Conservation (phyloP, 1,140 invertebrate species). For the Orchesella cincta region DNA sequence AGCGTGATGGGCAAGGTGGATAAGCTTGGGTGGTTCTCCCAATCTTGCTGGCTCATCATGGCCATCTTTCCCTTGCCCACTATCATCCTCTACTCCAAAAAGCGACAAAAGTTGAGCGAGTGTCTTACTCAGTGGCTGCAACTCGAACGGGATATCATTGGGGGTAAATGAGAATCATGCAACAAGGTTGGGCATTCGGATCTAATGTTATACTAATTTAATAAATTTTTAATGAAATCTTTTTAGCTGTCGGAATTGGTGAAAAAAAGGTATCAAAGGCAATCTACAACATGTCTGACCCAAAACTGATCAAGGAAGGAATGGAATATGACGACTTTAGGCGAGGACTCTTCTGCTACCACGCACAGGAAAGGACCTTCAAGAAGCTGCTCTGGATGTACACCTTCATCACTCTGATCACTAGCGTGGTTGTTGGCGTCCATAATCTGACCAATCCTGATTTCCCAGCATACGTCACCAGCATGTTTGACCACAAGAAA, state of each 20-base stretch:
- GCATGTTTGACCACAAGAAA: slow-evolving; percentile 35
- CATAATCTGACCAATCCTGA: slow-evolving; percentile 46
- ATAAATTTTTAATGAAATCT: not conserved
- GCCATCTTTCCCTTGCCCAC: slow-evolving; percentile 47
- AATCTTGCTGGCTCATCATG: slow-evolving; percentile 51
- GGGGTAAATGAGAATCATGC: slow-evolving; percentile 38
- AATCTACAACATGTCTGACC: slow-evolving; percentile 40
- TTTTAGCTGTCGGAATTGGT: slow-evolving; percentile 35
- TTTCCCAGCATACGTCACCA: slow-evolving; percentile 47
- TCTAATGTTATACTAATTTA: slow-evolving; percentile 15
- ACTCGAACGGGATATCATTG: slow-evolving; percentile 50
- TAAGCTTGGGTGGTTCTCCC: slow-evolving; percentile 48
- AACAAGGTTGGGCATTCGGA: not conserved
- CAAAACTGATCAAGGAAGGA: slow-evolving; percentile 42
- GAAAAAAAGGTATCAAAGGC: slow-evolving; percentile 45
- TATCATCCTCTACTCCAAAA: slow-evolving; percentile 49
- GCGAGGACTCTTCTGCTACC: slow-evolving; percentile 47
- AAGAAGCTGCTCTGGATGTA: slow-evolving; percentile 47
- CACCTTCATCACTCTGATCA: slow-evolving; percentile 38
- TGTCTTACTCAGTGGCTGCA: slow-evolving; percentile 50
- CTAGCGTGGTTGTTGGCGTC: slow-evolving; percentile 39
- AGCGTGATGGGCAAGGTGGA: slow-evolving; percentile 45
- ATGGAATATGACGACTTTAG: slow-evolving; percentile 50
- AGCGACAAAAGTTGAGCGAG: slow-evolving; percentile 48
- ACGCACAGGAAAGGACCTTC: slow-evolving; percentile 48